These are phyloP conservation scores for Aurelia aurita complex sp. Pacific DNA, from an alignment of 30 jellyfish, hydroid and myxozoan species.

Conservation along the genomic window DNA sequence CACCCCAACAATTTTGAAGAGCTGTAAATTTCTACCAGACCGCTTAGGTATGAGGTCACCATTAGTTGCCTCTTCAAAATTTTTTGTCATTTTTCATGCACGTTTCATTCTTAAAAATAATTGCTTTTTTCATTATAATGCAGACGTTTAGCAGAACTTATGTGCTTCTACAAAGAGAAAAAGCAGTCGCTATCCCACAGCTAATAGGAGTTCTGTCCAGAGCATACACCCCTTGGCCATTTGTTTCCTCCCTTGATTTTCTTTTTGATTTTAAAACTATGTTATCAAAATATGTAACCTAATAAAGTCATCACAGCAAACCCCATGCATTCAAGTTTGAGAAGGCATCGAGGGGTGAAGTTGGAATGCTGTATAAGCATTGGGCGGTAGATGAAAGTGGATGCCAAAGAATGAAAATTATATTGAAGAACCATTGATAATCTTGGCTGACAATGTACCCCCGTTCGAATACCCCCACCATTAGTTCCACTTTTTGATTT, in stretches of 20 bases:
- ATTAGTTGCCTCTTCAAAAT: too few relatives aligned
- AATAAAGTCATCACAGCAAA: slow-evolving; percentile 1
- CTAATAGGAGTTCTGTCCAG: too few relatives aligned
- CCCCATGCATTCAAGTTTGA: slow-evolving; percentile 8
- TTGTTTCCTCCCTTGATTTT: neutral
- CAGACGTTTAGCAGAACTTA: too few relatives aligned
- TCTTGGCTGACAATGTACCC: too few relatives aligned
- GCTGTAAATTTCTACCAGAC: slow-evolving; percentile 58
- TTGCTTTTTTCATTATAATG: too few relatives aligned
- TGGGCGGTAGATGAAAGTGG: slow-evolving; percentile 1
- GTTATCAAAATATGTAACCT: neutral
- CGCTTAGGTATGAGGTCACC: slow-evolving; percentile 53
- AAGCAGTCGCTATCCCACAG: too few relatives aligned
- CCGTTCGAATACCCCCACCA: too few relatives aligned
- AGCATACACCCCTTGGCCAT: too few relatives aligned
- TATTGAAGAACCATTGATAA: neutral
- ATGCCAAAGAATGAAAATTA: neutral
- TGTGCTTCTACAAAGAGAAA: too few relatives aligned
- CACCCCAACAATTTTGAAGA: slow-evolving; percentile 54
- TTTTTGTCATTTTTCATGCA: too few relatives aligned
- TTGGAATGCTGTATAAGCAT: neutral
- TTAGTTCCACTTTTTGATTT: too few relatives aligned
- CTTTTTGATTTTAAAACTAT: neutral
- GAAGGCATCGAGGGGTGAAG: neutral
- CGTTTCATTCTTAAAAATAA: too few relatives aligned